A percentile compares a stretch with the other conserved stretches of the same genome.
phyloP scores from a whole-genome alignment of 2,113 vertebrate genomes.

The Pelecanus crispus region DNA sequence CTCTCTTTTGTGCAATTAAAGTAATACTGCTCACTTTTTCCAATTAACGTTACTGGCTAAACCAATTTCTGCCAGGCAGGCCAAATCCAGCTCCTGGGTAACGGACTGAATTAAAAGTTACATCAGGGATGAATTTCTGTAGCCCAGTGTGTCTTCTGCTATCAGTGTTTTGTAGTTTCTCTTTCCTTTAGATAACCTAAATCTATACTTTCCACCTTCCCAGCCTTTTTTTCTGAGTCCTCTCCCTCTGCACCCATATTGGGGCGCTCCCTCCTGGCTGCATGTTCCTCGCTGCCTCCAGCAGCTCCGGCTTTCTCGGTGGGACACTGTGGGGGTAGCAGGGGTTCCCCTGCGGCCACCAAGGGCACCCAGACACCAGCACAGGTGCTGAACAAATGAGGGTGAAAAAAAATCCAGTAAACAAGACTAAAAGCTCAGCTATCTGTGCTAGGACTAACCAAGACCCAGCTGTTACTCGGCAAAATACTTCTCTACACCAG shows the following conservation, averaged over 20 bases:
- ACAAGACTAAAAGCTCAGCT: neutral
- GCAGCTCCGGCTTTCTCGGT: neutral
- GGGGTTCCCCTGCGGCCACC: neutral
- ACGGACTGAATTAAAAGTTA: neutral
- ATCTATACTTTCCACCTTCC: neutral
- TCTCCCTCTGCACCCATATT: accelerated
- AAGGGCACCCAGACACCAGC: neutral
- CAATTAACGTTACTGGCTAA: neutral
- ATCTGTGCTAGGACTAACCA: neutral
- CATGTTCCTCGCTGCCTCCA: neutral
- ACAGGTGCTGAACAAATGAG: neutral
- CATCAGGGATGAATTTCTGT: neutral
- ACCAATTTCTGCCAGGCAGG: neutral
- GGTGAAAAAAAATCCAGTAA: neutral
- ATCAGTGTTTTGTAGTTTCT: neutral
- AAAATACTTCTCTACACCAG: neutral
- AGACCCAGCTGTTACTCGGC: neutral
- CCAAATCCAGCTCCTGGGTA: neutral
- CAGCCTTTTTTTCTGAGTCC: neutral
- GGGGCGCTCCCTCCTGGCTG: neutral
- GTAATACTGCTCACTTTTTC: neutral
- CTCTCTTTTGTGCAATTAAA: slow-evolving; percentile 28
- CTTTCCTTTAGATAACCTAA: neutral
- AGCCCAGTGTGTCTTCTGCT: neutral
- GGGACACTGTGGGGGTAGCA: neutral